These are phyloP conservation scores for Cyclopterus lumpus DNA, from an alignment of 2,797 vertebrate genomes.

Conservation along the genomic window DNA sequence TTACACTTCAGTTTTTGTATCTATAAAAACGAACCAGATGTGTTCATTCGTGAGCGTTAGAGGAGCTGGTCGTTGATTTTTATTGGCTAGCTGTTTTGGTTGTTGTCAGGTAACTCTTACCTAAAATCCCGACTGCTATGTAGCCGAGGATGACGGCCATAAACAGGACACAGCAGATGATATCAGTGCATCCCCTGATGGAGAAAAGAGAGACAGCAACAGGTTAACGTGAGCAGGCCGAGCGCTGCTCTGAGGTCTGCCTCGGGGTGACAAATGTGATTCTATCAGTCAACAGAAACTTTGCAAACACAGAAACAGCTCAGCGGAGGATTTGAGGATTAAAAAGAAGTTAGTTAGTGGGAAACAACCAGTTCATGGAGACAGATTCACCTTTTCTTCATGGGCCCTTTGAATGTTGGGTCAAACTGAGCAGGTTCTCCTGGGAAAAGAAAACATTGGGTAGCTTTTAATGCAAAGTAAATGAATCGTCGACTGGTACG, in stretches of 20 bases:
- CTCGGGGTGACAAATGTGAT: constrained; percentile 18
- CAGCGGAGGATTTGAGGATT: not conserved
- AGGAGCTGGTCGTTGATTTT: not conserved
- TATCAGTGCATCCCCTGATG: constrained; percentile 89
- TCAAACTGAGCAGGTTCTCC: constrained; percentile 85
- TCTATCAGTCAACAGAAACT: constrained; percentile 28
- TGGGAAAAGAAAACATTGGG: constrained; percentile 56
- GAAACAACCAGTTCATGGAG: not conserved
- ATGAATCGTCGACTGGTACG: not conserved
- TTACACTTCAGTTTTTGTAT: not conserved
- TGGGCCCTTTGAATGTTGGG: constrained; percentile 86
- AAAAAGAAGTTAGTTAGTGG: not conserved
- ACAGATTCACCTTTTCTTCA: constrained; percentile 84
- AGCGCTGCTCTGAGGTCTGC: constrained; percentile 21
- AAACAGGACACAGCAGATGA: constrained; percentile 90
- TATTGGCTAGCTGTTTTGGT: not conserved
- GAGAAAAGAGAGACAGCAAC: constrained; percentile 11
- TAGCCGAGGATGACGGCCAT: constrained; percentile 87
- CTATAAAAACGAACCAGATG: not conserved
- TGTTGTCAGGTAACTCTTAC: constrained; percentile 73
- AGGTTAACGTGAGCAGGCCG: constrained; percentile 6
- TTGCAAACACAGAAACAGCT: not conserved
- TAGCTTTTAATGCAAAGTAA: not conserved
- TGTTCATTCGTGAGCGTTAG: not conserved
- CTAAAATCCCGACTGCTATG: constrained; percentile 86